Evolutionary conservation across 2,797 vertebrate species (phyloP), one percentile per base, ranked within the genome.

Genomic region (Danionella dracula): DNA sequence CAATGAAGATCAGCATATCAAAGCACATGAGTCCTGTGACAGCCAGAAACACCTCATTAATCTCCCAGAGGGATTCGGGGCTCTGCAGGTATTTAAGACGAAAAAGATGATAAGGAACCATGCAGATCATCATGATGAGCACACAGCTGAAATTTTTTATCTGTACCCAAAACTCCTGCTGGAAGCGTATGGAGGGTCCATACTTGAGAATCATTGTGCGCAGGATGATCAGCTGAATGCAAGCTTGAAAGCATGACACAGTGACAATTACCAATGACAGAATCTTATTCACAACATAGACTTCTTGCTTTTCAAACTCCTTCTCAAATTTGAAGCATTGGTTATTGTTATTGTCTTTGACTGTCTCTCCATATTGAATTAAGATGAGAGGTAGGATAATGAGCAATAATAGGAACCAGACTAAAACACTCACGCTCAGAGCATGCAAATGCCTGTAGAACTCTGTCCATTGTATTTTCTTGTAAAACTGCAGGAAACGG

Each of bases 111-210:
- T 94, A 94, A 11, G 95, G 96, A 41, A 93, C 78, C 62, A 96
- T 92, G 72, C 91, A 95, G 64, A 86, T 53, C 17, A 94, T 68
- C 78, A 96, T 92, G 66, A 97, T 78, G 0, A 91, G 83, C n/a
- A 93, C 86, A 44, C 98, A 94, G 72, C 85, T 84, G 38, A 95
- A 11, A 44, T 91, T 95, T 80, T 94, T 96, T 65, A 91, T 35
- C 41, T 97, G 94, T 19, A 89, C 91, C 84, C 89, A 89, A 41
- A 96, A 95, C 11, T 93, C 93, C 73, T 95, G 94, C 75, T 95
- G 89, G 15, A 79, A 85, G 5, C 82, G 77, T 4, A 85, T 72
- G 10, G 82, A 80, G 1, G 69, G 17, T 0, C 70, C 79, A 5
- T 93, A 55, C 58, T 81, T 92, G 68, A 59, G 83, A 0, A 73